These are phyloP conservation scores for Bombus huntii DNA, from an alignment of 1,140 invertebrate genomes.

Conservation along the genomic window DNA sequence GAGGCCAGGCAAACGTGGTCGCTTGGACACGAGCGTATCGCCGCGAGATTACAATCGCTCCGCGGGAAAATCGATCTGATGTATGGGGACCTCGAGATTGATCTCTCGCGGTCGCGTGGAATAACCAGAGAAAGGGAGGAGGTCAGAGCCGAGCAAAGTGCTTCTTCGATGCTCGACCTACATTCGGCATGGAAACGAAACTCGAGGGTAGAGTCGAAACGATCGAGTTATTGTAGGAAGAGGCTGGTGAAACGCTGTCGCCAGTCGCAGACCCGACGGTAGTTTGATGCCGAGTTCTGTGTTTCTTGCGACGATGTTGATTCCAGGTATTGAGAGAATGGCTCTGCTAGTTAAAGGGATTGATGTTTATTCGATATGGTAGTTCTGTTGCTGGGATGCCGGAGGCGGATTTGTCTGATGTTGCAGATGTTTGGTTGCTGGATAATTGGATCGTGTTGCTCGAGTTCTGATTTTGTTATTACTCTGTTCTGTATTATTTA, in stretches of 20 bases:
- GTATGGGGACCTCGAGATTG: neutral
- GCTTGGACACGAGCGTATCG: neutral
- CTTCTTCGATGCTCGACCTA: constrained; percentile 22
- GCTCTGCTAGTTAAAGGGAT: neutral
- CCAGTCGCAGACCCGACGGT: neutral
- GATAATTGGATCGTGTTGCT: neutral
- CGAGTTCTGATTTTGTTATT: neutral
- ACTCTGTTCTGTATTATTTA: neutral
- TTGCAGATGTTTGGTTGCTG: neutral
- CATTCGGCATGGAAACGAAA: constrained; percentile 1
- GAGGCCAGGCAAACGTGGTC: constrained; percentile 46
- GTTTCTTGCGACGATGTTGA: neutral
- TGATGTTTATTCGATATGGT: neutral
- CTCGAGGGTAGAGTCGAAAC: too few species aligned
- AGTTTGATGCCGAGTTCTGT: neutral
- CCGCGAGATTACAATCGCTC: constrained; percentile 53
- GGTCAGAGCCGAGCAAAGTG: neutral
- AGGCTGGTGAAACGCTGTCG: neutral
- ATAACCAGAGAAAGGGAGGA: neutral
- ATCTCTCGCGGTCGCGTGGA: neutral
- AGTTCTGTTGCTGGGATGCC: neutral
- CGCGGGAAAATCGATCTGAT: constrained; percentile 49
- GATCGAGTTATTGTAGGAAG: neutral
- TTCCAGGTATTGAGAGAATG: neutral
- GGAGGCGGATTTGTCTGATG: neutral